Evolutionary conservation across 2,797 vertebrate genomes (phyloP).

Genomic region (Typhlichthys subterraneus): DNA sequence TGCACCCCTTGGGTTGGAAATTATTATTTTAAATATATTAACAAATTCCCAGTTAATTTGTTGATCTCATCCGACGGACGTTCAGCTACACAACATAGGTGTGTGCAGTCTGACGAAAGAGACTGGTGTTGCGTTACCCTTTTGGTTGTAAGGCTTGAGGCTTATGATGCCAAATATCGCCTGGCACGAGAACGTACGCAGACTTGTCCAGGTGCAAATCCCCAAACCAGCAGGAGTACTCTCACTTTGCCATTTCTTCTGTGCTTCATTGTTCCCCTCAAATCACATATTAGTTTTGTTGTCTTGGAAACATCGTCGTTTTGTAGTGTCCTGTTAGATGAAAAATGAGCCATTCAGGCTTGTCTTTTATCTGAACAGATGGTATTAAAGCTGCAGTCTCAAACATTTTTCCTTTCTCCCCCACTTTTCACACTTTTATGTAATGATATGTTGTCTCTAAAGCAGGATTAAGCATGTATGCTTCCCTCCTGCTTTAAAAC

Average conservation of each 20-base stretch:
- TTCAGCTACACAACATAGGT: conserved; percentile 11
- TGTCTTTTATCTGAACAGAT: too few species aligned
- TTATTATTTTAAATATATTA: conserved; percentile 35
- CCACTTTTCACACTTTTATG: neutral
- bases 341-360: too few species aligned
- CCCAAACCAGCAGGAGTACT: conserved; percentile 19
- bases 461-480: too few species aligned
- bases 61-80: neutral
- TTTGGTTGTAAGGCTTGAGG: neutral
- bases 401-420: neutral
- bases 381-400: too few species aligned
- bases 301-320: neutral
- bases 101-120: neutral
- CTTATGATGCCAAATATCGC: neutral
- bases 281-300: conserved; percentile 7
- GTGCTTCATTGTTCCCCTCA: neutral
- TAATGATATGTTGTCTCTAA: too few species aligned
- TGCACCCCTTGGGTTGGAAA: conserved; percentile 39
- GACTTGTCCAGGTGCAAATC: conserved; percentile 13
- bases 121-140: conserved; percentile 12
- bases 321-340: too few species aligned
- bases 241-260: neutral
- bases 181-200: conserved; percentile 4
- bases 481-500: too few species aligned
- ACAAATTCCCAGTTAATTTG: conserved; percentile 15